Base-by-base conservation (phyloP, 1,140 invertebrate genomes). In the Samia ricini region DNA sequence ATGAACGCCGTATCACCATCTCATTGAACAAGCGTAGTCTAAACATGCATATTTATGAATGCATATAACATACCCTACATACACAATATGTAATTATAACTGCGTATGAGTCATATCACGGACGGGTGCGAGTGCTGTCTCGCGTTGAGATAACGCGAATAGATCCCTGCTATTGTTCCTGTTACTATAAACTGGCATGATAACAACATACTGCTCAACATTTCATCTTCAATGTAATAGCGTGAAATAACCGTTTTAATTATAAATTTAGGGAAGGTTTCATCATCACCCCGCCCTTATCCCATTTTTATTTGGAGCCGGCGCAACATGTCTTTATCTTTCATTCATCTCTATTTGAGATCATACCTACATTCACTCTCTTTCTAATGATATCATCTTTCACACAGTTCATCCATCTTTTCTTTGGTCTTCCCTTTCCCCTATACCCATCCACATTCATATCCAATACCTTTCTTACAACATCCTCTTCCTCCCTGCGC, bases 161-260 rank as follows among this genome's bases (percentile, higher is more conserved):
- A 69, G 69, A 74, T 76, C 71, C 65, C 52, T 63, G 50, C 55
- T 57, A 66, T 66, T 71, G 62, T 67, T 58, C 59, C 54, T 57
- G 72, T 63, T 73, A 68, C 57, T 60, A 60, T 56, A 72, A 57
- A 66, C 60, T 63, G 72, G 72, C 72, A 67, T 66, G 66, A 74
- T 76, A 73, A 69, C 61, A 42, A 42, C 51, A 22, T 56, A 49
- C 62, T 60, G 51, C 64, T 63, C 55, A 57, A 54, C 58, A 63
- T 63, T 51, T 60, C 12, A 23, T 52, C 57, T 19, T 66, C 19
- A 22, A 19, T 56, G 54, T 18, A 63, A 63, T 56, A 19, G 33
- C 19, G 19, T 50, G 21, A 52, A 18, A 29, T 26, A 21, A 7
- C 24, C 33, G 19, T 61, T 8, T 23, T 52, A n/a, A 26, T 62